Percentiles rank a stretch among this genome's conserved stretches.
These are phyloP conservation scores for Sylvia borin DNA, from an alignment of 2,797 vertebrate species.

Conservation along the genomic window DNA sequence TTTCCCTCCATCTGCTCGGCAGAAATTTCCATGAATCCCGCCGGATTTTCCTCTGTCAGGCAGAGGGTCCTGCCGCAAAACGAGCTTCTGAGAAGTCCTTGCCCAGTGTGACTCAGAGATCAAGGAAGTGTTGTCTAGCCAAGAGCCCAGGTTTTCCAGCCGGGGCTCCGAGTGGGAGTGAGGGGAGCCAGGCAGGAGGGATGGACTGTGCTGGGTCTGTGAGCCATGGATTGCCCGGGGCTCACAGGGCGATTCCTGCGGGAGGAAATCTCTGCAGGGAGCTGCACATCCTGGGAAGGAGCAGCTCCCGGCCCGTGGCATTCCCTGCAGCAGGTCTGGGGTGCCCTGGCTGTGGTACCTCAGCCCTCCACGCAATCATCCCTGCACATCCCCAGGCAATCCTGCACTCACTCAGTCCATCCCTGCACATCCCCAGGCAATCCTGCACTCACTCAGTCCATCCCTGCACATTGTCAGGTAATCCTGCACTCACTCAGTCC, in stretches of 20 bases:
- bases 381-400: too few species aligned
- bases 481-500: too few species aligned
- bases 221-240: neutral
- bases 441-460: too few species aligned
- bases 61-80: neutral
- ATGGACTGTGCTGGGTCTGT: neutral
- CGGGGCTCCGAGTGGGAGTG: neutral
- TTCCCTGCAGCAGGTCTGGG: too few species aligned
- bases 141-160: neutral
- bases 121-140: slow-evolving; percentile 23
- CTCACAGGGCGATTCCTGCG: neutral
- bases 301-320: neutral
- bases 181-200: slow-evolving; percentile 3
- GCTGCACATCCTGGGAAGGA: neutral
- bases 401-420: too few species aligned
- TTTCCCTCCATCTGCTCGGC: slow-evolving; percentile 9
- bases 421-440: too few species aligned
- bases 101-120: neutral
- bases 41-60: neutral
- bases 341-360: neutral
- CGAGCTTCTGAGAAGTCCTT: neutral
- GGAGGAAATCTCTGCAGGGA: neutral
- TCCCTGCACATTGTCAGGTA: too few species aligned
- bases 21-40: neutral
- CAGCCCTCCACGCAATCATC: too few species aligned